Evolutionary conservation across 92 coral and sea anemone genomes (phyloP).

Genomic region (Parazoanthus darwini): DNA sequence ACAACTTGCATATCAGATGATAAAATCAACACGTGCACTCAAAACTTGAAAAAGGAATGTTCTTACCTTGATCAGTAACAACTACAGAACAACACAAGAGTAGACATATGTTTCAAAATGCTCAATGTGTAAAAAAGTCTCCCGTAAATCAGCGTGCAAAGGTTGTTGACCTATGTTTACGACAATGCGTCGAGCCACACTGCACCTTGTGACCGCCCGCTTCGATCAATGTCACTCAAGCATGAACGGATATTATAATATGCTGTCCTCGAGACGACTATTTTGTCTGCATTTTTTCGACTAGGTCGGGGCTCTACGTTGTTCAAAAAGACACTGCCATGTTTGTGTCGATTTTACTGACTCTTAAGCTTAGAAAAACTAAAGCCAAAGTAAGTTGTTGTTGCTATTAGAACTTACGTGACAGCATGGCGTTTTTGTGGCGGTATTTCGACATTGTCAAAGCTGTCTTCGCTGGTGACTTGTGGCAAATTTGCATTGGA

Average conservation of each 20-base stretch:
- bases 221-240: constrained; percentile 29
- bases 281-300: constrained; percentile 35
- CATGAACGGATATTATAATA: constrained; percentile 42
- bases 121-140: neutral
- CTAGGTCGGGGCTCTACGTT: neutral
- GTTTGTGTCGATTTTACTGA: neutral
- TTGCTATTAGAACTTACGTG: constrained; percentile 24
- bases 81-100: neutral
- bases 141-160: neutral
- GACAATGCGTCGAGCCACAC: neutral
- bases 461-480: constrained; percentile 35
- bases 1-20: neutral
- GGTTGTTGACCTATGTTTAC: constrained; percentile 38
- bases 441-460: constrained; percentile 44
- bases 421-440: constrained; percentile 36
- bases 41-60: neutral
- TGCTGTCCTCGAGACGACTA: constrained; percentile 11
- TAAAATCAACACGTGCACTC: constrained; percentile 30
- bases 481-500: constrained; percentile 48
- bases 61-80: constrained; percentile 29
- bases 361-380: neutral
- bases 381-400: neutral
- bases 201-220: constrained; percentile 40
- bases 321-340: neutral
- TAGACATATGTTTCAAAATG: neutral